Percentiles rank a stretch among this genome's conserved stretches.
Conservation (phyloP, 2,797 vertebrate genomes). For the Acropternis orthonyx region DNA sequence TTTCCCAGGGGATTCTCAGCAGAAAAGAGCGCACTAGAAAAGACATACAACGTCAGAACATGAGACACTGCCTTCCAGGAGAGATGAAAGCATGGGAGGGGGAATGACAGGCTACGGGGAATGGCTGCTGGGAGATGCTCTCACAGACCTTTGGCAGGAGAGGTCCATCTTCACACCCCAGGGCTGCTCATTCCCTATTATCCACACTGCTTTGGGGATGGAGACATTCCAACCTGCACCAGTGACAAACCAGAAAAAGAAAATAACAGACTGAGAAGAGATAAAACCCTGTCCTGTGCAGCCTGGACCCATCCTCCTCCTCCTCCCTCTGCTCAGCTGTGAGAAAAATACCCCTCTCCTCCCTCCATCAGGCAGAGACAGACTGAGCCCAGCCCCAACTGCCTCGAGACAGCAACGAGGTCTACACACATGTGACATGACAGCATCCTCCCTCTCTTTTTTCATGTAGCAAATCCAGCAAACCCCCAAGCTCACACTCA, state of each 20-base stretch:
- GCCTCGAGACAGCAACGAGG: accelerated
- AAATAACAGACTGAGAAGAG: neutral
- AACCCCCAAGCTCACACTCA: neutral
- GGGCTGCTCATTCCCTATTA: neutral
- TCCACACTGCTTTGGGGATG: neutral
- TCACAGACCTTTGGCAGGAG: neutral
- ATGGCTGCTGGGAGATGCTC: neutral
- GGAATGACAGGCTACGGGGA: neutral
- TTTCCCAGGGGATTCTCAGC: constrained; percentile 13
- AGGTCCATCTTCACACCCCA: neutral
- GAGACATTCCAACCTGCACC: neutral
- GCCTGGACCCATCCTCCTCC: neutral
- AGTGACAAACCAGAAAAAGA: neutral
- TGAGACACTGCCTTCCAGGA: neutral
- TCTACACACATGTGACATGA: neutral
- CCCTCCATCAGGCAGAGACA: neutral
- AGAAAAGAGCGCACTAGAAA: neutral
- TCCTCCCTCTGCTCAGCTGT: neutral
- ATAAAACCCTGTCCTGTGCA: neutral
- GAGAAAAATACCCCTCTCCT: neutral
- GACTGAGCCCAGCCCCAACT: neutral
- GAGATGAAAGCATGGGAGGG: neutral
- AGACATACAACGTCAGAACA: neutral
- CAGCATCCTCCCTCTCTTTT: neutral
- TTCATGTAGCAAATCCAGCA: neutral